Conservation (phyloP, 2,797 vertebrate species). For the Acrossocheilus fasciatus region DNA sequence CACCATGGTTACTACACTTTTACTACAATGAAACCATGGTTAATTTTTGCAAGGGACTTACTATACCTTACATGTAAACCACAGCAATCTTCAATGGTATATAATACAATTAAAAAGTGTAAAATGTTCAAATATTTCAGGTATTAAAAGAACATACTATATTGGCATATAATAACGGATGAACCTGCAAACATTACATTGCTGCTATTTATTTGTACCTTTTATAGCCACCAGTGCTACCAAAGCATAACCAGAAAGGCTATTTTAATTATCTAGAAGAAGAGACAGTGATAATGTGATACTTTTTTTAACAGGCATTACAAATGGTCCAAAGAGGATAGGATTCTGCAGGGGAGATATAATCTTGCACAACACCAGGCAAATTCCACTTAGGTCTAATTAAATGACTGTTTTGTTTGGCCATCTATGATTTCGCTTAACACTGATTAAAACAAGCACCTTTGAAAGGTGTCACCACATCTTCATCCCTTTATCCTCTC, state of each 20-base stretch:
- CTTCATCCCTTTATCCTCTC: constrained; percentile 22
- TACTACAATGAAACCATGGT: background rate
- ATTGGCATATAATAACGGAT: background rate
- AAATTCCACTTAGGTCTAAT: constrained; percentile 21
- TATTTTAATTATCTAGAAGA: constrained; percentile 23
- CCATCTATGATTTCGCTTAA: constrained; percentile 10
- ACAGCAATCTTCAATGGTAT: background rate
- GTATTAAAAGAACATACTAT: background rate
- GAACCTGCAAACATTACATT: background rate
- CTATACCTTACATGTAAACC: background rate
- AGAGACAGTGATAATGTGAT: background rate
- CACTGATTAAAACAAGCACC: constrained; percentile 24
- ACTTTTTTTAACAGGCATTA: background rate
- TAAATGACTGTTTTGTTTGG: constrained; percentile 34
- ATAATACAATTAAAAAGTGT: background rate
- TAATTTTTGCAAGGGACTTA: background rate
- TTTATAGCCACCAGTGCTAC: background rate
- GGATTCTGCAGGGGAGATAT: constrained; percentile 13
- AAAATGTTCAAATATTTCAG: background rate
- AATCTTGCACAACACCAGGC: constrained; percentile 11
- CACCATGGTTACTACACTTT: background rate
- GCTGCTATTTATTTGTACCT: background rate
- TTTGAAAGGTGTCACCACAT: constrained; percentile 12
- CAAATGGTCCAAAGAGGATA: constrained; percentile 1
- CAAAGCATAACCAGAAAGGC: background rate